Evolutionary conservation across 2,888 invertebrate genomes (phyloP).

Genomic region (Ichneumoninae sp.): DNA sequence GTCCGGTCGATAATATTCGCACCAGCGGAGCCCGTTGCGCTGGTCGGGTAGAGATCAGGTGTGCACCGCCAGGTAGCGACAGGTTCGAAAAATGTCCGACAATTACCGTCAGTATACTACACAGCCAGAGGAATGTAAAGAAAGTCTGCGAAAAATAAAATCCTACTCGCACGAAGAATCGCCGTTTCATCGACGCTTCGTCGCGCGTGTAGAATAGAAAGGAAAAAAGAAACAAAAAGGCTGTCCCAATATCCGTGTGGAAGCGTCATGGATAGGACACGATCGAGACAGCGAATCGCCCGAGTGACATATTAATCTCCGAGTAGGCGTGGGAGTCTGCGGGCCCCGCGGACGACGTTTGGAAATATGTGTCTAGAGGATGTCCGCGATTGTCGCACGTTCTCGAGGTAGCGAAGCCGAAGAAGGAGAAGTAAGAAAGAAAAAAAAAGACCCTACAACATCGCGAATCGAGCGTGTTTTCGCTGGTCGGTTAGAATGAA

Average conservation of each 20-base stretch:
- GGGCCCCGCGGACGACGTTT: not conserved
- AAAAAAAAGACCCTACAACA: not conserved
- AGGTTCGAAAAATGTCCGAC: conserved; percentile 61
- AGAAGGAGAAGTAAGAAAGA: not conserved
- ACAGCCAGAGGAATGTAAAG: conserved; percentile 28
- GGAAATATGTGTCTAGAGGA: conserved; percentile 20
- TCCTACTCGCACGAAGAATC: conserved; percentile 13
- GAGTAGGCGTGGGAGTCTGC: not conserved
- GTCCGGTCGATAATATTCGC: not conserved
- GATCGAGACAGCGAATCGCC: not conserved
- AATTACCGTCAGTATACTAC: conserved; percentile 51
- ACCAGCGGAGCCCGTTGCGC: not conserved
- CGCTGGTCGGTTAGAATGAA: not conserved
- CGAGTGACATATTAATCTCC: conserved; percentile 12
- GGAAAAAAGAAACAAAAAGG: not conserved
- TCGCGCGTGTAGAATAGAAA: not conserved
- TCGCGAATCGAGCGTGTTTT: conserved; percentile 5
- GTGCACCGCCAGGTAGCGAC: conserved; percentile 43
- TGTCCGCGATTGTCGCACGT: conserved; percentile 16
- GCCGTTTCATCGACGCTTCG: conserved; percentile 1
- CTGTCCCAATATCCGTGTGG: not conserved
- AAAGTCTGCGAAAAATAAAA: conserved; percentile 18
- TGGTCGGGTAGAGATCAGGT: not conserved
- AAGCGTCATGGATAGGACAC: conserved; percentile 13
- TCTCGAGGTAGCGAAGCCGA: conserved; percentile 12